Evolutionary conservation across 2,797 vertebrate genomes (phyloP).

Genomic region (Hippoglossus hippoglossus): DNA sequence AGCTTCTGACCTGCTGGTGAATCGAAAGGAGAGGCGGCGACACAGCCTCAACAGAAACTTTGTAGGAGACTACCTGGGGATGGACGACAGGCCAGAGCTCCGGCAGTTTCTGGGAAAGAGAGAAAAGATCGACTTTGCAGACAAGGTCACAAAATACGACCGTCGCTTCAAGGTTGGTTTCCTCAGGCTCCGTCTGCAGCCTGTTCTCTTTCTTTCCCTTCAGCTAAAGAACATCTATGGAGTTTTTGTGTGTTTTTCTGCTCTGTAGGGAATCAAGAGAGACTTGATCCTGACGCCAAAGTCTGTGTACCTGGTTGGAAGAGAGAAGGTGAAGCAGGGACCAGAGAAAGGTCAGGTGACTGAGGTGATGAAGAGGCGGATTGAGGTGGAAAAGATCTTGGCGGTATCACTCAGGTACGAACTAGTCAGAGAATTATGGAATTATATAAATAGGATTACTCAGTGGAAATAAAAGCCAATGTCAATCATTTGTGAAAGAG

Average conservation of each 20-base stretch:
- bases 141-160: conserved; percentile 95
- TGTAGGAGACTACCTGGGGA: conserved; percentile 96
- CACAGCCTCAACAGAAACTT: conserved; percentile 99
- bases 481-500: too few species aligned
- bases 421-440: neutral
- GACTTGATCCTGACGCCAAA: conserved; percentile 96
- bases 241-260: conserved; percentile 1
- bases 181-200: neutral
- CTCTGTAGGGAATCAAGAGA: conserved; percentile 90
- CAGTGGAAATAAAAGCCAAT: too few species aligned
- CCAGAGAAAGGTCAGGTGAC: conserved; percentile 95
- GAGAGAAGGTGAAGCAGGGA: conserved; percentile 96
- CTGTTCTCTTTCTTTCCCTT: neutral
- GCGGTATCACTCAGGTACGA: conserved; percentile 93
- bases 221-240: neutral
- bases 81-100: conserved; percentile 95
- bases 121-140: conserved; percentile 97
- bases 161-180: conserved; percentile 92
- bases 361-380: conserved; percentile 93
- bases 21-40: conserved; percentile 94
- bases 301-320: conserved; percentile 94
- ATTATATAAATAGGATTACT: too few species aligned
- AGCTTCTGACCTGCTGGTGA: conserved; percentile 96
- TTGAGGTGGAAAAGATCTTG: conserved; percentile 93
- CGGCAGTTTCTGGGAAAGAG: conserved; percentile 95